A percentile compares a stretch with the other conserved stretches of the same genome.
phyloP scores from a whole-genome alignment of 2,113 vertebrate genomes.

The Hiodon tergisus region DNA sequence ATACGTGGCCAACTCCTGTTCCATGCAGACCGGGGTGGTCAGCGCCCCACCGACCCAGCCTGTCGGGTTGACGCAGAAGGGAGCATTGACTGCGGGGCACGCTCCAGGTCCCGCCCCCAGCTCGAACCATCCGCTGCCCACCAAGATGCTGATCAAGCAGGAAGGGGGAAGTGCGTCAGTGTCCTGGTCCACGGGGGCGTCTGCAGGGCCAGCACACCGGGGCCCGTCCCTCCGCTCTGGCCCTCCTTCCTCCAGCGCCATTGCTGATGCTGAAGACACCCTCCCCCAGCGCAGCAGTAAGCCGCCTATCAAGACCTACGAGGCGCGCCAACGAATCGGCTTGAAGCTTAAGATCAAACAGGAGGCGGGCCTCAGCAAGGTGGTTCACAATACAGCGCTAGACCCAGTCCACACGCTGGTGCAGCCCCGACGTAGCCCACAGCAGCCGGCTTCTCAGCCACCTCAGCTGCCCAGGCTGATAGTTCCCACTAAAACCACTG shows the following conservation, averaged over 20 bases:
- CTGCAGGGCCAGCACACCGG: constrained; percentile 33
- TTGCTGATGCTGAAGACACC: constrained; percentile 69
- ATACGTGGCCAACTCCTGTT: constrained; percentile 73
- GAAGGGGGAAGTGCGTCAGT: constrained; percentile 75
- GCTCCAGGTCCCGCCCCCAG: constrained; percentile 20
- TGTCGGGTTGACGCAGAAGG: constrained; percentile 12
- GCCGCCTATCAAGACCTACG: constrained; percentile 88
- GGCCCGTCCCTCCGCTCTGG: constrained; percentile 44
- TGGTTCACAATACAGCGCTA: constrained; percentile 88
- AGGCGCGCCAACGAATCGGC: constrained; percentile 82
- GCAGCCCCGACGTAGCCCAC: constrained; percentile 39
- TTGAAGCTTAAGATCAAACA: constrained; percentile 94
- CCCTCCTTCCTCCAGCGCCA: constrained; percentile 36
- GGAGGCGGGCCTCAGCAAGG: constrained; percentile 84
- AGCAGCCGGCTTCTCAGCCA: constrained; percentile 7
- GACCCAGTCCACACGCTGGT: constrained; percentile 75
- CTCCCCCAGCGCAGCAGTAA: constrained; percentile 77
- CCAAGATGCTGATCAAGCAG: constrained; percentile 87
- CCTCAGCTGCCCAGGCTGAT: constrained; percentile 36
- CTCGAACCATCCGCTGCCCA: constrained; percentile 46
- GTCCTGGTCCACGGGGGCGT: constrained; percentile 72
- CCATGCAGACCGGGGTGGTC: constrained; percentile 57
- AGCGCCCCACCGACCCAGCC: constrained; percentile 25
- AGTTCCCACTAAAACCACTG: constrained; percentile 36
- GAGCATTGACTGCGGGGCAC: constrained; percentile 13